phyloP scores from a whole-genome alignment of 2,888 invertebrate genomes.

The Epinotia bilunana region DNA sequence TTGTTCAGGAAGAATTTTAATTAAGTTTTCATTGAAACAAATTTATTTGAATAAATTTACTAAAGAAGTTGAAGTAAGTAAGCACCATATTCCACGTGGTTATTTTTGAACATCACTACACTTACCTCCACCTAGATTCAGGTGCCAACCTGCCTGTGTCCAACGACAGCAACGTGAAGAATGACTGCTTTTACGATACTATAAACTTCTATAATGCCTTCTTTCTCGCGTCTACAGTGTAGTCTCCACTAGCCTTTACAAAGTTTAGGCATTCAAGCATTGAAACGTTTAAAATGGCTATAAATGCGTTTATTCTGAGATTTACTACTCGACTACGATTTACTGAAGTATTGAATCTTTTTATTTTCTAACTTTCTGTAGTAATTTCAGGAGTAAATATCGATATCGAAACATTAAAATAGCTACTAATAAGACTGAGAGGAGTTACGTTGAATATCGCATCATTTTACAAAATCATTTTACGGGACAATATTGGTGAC shows the following conservation, averaged over 20 bases:
- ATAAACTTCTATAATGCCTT: constrained; percentile 38
- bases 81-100: neutral
- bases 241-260: neutral
- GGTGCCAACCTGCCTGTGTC: constrained; percentile 37
- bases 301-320: neutral
- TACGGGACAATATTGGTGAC: neutral
- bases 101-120: neutral
- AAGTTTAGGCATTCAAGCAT: neutral
- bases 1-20: neutral
- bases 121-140: neutral
- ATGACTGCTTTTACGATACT: constrained; percentile 35
- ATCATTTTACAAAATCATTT: neutral
- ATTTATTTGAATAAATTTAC: too few relatives aligned
- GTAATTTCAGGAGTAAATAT: neutral
- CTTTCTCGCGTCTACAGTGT: constrained; percentile 15
- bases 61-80: too few relatives aligned
- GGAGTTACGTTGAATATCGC: neutral
- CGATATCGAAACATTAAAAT: too few relatives aligned
- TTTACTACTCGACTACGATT: too few relatives aligned
- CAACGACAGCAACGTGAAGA: constrained; percentile 12
- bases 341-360: neutral
- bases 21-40: too few relatives aligned
- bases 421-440: too few relatives aligned
- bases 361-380: neutral
- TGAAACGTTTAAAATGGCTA: neutral